Evolutionary conservation across 2,113 vertebrate genomes (phyloP), one percentile per base, ranked within the genome.

Genomic region (Stigmatopora nigra): DNA sequence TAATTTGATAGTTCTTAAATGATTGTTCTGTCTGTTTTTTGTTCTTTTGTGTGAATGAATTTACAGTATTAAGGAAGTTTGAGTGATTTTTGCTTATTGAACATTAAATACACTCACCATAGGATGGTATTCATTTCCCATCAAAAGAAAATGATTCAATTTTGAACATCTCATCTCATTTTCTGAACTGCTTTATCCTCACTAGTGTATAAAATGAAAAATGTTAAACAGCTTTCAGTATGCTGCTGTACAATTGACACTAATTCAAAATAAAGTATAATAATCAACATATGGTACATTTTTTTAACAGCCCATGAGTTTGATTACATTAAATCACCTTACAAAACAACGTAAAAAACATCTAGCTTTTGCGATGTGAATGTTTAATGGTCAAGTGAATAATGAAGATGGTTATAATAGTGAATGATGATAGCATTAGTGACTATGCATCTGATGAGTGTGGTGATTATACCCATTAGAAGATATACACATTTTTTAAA

Each of bases 401-500:
- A 73, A 78, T 73, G 76, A 75, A 71, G 73, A 80, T 57, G 67
- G 74, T 62, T 70, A 77, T 80, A 77, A 82, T 83, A 72, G 75
- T 20, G 73, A 57, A 66, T 76, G 77, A 71, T 67, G 66, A 46
- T 62, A 68, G 62, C 72, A 31, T 64, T 60, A 70, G 25, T 75
- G 78, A 66, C 66, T 66, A 41, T 73, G 77, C 67, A 70, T 67
- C 77, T 82, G 69, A 79, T 73, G 76, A 80, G 72, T 62, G 13
- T 5, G 1, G 20, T 76, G 73, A 82, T 78, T 77, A 72, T 77
- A 63, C 62, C 51, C 71, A 68, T 68, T 61, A 47, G 65, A 72
- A 49, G 36, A 51, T 57, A 78, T 76, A 63, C 55, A 63, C 36
- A 45, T 41, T 41, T 41, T 31, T 2, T 11, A 52, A 67, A 56